Base-by-base conservation (phyloP, 2,113 vertebrate species). In the Bombycilla garrulus region DNA sequence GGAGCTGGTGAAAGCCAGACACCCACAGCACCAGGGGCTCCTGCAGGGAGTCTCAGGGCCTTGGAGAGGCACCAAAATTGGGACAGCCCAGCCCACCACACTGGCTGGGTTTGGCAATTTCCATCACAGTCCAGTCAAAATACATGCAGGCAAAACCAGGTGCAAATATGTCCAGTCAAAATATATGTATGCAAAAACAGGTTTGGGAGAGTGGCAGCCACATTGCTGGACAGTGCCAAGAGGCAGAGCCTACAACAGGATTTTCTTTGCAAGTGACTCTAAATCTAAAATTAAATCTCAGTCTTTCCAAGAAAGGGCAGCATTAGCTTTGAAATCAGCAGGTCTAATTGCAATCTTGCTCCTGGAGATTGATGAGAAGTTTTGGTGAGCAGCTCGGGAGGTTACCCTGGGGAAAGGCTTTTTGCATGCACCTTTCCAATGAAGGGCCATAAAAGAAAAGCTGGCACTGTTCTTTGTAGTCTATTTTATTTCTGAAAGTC, bases 401-500 rank as follows among this genome's bases (percentile, higher is more conserved):
- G 65, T 77, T 86, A 48, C 44, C 19, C 56, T 12, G 14, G 38
- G 57, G 16, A 71, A 91, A 83, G 64, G 29, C 8, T 1, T 81
- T 88, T 67, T 47, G 64, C 12, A 28, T 84, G 17, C 25, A 28
- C 16, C 36, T 85, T 72, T 86, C 56, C 42, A 77, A 24, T 15
- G 50, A 91, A 81, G 2, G 84, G 21, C 24, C 20, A 15, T 42
- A 21, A 67, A 88, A 76, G 24, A 81, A 76, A 88, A 54, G 10
- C 60, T 90, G 66, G 28, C 13, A 38, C n/a, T 80, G 20, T 44
- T 51, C 50, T 88, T n/a, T 58, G 12, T 57, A 23, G 16, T 56
- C 83, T 73, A 31, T 66, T 93, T 51, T 53, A 40, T 47, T 82
- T 81, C 83, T 93, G 66, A 92, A 93, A 96, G 38, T 54, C 44